A percentile compares a stretch with the other conserved stretches of the same genome.
Evolutionary conservation across 2,113 vertebrate species (phyloP).

Genomic region (Callorhinus ursinus): DNA sequence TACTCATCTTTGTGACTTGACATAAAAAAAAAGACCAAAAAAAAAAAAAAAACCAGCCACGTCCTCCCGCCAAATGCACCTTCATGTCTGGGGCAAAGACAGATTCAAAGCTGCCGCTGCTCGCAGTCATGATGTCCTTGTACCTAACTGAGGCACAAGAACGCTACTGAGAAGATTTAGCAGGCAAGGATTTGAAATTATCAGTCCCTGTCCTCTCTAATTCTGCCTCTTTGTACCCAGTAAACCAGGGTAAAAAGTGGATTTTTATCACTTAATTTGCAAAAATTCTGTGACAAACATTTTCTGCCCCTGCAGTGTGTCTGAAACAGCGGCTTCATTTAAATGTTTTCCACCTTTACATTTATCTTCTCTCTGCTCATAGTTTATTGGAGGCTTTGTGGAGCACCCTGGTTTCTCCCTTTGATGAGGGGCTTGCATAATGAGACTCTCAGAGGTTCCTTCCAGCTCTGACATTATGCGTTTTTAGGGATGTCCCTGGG

Average conservation of each 20-base stretch:
- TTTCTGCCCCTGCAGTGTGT: not conserved
- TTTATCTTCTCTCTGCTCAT: not conserved
- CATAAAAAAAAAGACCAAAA: not conserved
- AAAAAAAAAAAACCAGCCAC: not conserved
- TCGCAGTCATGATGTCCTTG: not conserved
- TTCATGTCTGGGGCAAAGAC: not conserved
- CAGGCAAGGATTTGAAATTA: not conserved
- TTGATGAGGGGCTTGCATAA: slow-evolving; percentile 31
- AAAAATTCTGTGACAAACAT: not conserved
- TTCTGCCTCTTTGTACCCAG: not conserved
- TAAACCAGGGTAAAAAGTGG: not conserved
- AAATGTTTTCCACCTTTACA: not conserved
- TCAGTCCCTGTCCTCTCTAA: not conserved
- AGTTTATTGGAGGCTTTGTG: slow-evolving; percentile 8
- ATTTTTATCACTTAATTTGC: slow-evolving; percentile 32
- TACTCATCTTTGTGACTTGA: not conserved
- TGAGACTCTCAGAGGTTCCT: not conserved
- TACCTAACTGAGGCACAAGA: not conserved
- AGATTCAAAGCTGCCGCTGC: not conserved
- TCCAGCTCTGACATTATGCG: slow-evolving; percentile 3
- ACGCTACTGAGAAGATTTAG: not conserved
- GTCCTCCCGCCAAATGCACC: not conserved
- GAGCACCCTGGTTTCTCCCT: not conserved
- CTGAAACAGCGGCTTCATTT: not conserved
- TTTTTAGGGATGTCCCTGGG: slow-evolving; percentile 34